These are phyloP conservation scores for Telenomus remus DNA, from an alignment of 1,140 invertebrate species.

Conservation along the genomic window DNA sequence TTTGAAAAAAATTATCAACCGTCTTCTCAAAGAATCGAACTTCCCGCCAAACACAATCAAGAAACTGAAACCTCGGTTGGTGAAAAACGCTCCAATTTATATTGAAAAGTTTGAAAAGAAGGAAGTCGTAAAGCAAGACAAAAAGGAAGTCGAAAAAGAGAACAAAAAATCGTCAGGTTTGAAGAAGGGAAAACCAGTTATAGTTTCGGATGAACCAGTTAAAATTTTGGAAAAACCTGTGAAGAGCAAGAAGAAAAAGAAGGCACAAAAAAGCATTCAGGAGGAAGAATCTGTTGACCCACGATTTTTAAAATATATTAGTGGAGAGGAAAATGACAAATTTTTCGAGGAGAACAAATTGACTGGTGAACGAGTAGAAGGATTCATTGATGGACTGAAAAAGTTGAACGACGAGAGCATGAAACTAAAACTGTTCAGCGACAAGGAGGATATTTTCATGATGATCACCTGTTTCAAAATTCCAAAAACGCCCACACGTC, in stretches of 20 bases:
- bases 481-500: conserved; percentile 67
- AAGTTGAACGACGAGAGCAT: conserved; percentile 3
- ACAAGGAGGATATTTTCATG: conserved; percentile 41
- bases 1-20: conserved; percentile 11
- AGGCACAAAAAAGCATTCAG: background rate
- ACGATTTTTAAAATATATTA: conserved; percentile 15
- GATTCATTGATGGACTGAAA: conserved; percentile 26
- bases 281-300: conserved; percentile 11
- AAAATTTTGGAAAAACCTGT: background rate
- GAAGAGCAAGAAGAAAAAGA: conserved; percentile 7
- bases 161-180: conserved; percentile 4
- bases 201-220: background rate
- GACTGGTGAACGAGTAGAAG: background rate
- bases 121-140: conserved; percentile 4
- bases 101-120: conserved; percentile 20
- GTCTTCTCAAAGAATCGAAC: background rate
- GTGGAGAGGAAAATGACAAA: conserved; percentile 8
- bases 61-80: conserved; percentile 2
- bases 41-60: conserved; percentile 6
- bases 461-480: conserved; percentile 73
- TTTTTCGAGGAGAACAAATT: conserved; percentile 25
- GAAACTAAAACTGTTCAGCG: conserved; percentile 22
- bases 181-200: conserved; percentile 1
- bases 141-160: conserved; percentile 11
- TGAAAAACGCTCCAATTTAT: conserved; percentile 14